Percentiles rank a stretch among this genome's conserved stretches.
Evolutionary conservation across 1,140 invertebrate species (phyloP).

Genomic region (Caenorhabditis inopinata): DNA sequence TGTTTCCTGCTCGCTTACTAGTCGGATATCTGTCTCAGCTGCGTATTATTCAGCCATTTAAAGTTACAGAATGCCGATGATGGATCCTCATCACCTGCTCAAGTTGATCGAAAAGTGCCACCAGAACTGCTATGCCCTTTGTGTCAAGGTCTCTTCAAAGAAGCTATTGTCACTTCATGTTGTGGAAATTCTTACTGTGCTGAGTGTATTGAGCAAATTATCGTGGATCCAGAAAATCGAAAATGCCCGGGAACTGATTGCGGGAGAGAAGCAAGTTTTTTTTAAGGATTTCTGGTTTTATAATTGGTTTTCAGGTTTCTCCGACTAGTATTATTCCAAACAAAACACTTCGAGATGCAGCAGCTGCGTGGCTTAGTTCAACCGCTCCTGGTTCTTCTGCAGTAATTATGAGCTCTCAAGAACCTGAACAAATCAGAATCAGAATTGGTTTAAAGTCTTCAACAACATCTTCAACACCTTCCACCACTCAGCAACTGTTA

Average conservation of each 20-base stretch:
- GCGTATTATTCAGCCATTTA: background rate
- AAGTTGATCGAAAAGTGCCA: background rate
- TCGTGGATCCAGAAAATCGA: constrained; percentile 82
- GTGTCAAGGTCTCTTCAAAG: constrained; percentile 86
- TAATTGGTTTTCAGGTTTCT: constrained; percentile 22
- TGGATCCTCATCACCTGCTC: background rate
- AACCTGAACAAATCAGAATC: constrained; percentile 29
- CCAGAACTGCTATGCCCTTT: constrained; percentile 85
- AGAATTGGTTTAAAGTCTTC: constrained; percentile 17
- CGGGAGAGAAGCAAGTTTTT: constrained; percentile 83
- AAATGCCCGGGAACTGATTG: constrained; percentile 82
- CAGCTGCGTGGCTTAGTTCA: constrained; percentile 24
- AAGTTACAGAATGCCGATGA: constrained; percentile 75
- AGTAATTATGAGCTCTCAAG: background rate
- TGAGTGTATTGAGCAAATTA: constrained; percentile 76
- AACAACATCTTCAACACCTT: no score
- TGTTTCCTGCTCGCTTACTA: no score
- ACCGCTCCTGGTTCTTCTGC: background rate
- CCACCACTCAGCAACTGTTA: background rate
- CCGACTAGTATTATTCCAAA: constrained; percentile 87
- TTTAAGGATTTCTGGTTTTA: background rate
- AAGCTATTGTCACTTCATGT: constrained; percentile 93
- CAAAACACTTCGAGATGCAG: constrained; percentile 57
- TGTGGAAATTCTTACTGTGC: constrained; percentile 97
- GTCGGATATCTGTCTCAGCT: no score